Base-by-base conservation (phyloP, 2,888 invertebrate species). In the Sphaerophoria rueppellii region DNA sequence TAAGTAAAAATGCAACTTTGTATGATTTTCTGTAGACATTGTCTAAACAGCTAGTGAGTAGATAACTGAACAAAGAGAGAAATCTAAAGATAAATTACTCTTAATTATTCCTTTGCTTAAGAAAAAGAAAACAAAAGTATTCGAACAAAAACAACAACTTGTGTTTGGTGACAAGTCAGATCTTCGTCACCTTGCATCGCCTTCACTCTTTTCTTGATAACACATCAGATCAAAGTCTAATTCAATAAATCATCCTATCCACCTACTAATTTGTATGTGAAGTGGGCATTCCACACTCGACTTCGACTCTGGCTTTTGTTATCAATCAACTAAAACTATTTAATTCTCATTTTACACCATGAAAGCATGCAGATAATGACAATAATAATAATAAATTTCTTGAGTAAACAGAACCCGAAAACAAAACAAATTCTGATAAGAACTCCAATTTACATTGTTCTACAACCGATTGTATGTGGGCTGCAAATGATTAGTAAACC, bases 291-390 rank as follows among this genome's bases (percentile, higher is more conserved):
- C 24, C 24, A 2, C 24, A 24, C 24, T 67, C 40, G 37, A 67
- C 65, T 52, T 2, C 11, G 32, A 24, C 24, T 24, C 24, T 65
- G 12, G 16, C 14, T 54, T n/a, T 11, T 12, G 34, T 71, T 76
- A 81, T 81, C 76, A 58, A 52, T 58, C 4, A 52, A 72, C 76
- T 67, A 72, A 76, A 71, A 71, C 43, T 48, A 72, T 60, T 72
- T n/a, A 58, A 16, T 58, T 48, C 50, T 4, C 46, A 55, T 70
- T 77, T 55, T 50, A 63, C 55, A 48, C 77, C 50, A 32, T 35
- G 37, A 48, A 40, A 14, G 14, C 57, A 37, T 67, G 46, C 58
- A 71, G 70, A 67, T 61, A 60, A 54, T 43, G 9, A 11, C 1
- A 9, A 11, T 43, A 43, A 43, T 7, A 9, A 58, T 58, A 32